These are phyloP conservation scores for Theretra japonica DNA, from an alignment of 2,888 invertebrate species.

Conservation along the genomic window DNA sequence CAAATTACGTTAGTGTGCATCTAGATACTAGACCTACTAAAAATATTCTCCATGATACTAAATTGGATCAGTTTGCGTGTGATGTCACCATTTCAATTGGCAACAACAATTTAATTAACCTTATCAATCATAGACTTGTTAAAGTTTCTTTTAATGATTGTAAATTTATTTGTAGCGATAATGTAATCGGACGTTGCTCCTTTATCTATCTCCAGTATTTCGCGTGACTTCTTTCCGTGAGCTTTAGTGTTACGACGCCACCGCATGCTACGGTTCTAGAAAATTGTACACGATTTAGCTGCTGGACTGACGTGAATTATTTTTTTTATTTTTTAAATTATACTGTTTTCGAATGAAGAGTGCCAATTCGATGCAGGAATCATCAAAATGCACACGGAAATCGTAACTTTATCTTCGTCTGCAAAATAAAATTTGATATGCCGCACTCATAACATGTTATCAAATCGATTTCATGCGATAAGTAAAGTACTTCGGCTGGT, in stretches of 20 bases:
- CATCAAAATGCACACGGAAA: not conserved
- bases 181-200: slow-evolving; percentile 47
- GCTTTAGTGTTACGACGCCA: slow-evolving; percentile 37
- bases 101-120: slow-evolving; percentile 24
- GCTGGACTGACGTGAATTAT: not conserved
- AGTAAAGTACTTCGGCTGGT: slow-evolving; percentile 24
- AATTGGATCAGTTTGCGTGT: slow-evolving; percentile 8
- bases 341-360: not conserved
- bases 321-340: not conserved
- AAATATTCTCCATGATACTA: not conserved
- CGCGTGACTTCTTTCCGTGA: slow-evolving; percentile 49
- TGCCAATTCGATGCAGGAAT: not conserved
- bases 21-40: slow-evolving; percentile 3
- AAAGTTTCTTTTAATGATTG: slow-evolving; percentile 9
- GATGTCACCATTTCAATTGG: not conserved
- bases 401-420: not conserved
- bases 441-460: slow-evolving; percentile 4
- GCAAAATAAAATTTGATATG: not conserved
- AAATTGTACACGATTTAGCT: slow-evolving; percentile 2
- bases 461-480: slow-evolving; percentile 11
- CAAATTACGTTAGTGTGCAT: slow-evolving; percentile 1
- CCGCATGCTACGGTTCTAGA: slow-evolving; percentile 40
- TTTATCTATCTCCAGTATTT: slow-evolving; percentile 47
- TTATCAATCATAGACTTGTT: slow-evolving; percentile 25
- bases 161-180: slow-evolving; percentile 36